Base-by-base conservation (phyloP, 2,113 vertebrate species). In the Aldabrachelys gigantea region DNA sequence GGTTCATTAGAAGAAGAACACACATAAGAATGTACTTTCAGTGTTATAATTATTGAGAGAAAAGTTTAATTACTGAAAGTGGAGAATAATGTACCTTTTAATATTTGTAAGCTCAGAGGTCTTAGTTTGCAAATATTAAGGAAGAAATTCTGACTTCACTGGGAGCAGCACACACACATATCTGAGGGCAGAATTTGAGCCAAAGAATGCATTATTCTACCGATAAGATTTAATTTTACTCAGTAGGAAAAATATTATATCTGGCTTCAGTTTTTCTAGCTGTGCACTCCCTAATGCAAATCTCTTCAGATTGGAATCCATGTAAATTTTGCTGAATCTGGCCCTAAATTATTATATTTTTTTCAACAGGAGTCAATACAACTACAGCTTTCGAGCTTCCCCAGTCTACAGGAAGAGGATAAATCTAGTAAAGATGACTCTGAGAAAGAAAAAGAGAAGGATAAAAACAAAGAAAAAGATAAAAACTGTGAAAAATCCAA, bases 391-490 rank as follows among this genome's bases (percentile, higher is more conserved):
- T 98, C 97, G 96, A 98, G 98, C 97, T 98, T 98, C 94, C 97
- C 98, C 88, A 98, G 98, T 95, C 98, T 98, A 97, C 98, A 98
- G 97, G 99, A 99, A 97, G 98, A 99, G 38, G 97, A 98, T 96
- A 98, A 97, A 96, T 97, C 97, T 97, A 98, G 98, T 96, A 99
- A 98, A 98, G 98, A 98, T 96, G 99, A 99, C 93, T 98, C 98
- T 41, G 99, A 99, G 78, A 98, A 98, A 97, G 98, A 98, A 96
- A 98, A 98, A 91, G 98, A 98, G 76, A 98, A 98, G 97, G 99
- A 99, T 97, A 99, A 98, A 97, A 98, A 98, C 97, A 98, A 98
- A 95, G 98, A 98, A 44, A 95, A 96, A 96, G 96, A 98, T 97
- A 99, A 98, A 98, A 97, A 95, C 96, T 98, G 93, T 97, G 98